These are phyloP conservation scores for Standfussiana lucernea DNA, from an alignment of 2,888 invertebrate genomes.

Conservation along the genomic window DNA sequence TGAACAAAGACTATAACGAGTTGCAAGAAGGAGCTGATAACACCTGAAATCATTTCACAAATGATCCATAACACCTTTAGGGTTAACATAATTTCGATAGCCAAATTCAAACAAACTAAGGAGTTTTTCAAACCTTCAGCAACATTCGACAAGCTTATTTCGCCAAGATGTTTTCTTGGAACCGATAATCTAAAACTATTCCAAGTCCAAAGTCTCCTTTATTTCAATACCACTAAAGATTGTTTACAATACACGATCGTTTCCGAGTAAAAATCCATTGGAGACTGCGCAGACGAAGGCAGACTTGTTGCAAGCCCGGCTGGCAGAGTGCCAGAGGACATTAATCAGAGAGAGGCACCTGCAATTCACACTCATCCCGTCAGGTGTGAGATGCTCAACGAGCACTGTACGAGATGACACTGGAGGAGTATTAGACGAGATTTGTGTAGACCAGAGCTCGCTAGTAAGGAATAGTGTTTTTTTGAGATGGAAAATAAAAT, in stretches of 20 bases:
- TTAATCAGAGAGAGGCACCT: slow-evolving; percentile 78
- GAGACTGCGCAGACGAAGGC: slow-evolving; percentile 52
- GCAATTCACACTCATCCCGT: slow-evolving; percentile 73
- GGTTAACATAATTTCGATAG: not conserved
- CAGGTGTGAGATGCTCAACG: slow-evolving; percentile 61
- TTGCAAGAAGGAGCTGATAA: slow-evolving; percentile 15
- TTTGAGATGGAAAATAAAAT: not conserved
- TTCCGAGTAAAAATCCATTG: slow-evolving; percentile 57
- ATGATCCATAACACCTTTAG: slow-evolving; percentile 26
- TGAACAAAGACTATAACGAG: slow-evolving; percentile 5
- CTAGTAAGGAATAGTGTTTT: slow-evolving; percentile 14
- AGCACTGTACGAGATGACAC: slow-evolving; percentile 63
- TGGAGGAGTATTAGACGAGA: slow-evolving; percentile 46
- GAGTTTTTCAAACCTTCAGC: slow-evolving; percentile 2
- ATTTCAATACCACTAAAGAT: slow-evolving; percentile 47
- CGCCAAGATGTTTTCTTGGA: not conserved
- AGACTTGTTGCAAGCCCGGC: slow-evolving; percentile 74
- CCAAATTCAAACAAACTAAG: not conserved
- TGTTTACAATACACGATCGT: slow-evolving; percentile 64
- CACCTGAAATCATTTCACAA: slow-evolving; percentile 23
- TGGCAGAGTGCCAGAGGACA: slow-evolving; percentile 76
- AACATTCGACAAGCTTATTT: slow-evolving; percentile 5
- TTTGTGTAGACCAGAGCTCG: slow-evolving; percentile 36
- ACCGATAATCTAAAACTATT: not conserved
- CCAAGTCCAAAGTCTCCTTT: slow-evolving; percentile 33